phyloP scores from a whole-genome alignment of 2,113 vertebrate species.

The Syngnathus floridae region DNA sequence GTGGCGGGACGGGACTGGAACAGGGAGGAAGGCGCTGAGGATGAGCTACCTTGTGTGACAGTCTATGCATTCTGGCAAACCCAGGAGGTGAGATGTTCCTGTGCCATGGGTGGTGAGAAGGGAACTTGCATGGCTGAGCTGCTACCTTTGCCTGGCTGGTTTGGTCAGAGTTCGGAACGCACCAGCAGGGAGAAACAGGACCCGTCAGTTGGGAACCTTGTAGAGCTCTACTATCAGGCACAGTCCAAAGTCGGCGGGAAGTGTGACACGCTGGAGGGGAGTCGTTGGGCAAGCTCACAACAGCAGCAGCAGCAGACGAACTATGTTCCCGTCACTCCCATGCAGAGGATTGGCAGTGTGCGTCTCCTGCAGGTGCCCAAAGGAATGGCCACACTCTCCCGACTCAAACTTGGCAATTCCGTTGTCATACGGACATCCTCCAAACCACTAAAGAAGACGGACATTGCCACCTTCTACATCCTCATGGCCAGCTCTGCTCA shows the following conservation, averaged over 20 bases:
- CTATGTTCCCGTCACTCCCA: conserved; percentile 72
- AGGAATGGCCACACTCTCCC: conserved; percentile 69
- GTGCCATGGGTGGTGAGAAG: conserved; percentile 70
- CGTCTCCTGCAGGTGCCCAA: conserved; percentile 77
- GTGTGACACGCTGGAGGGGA: conserved; percentile 57
- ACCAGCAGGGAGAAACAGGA: conserved; percentile 73
- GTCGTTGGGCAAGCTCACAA: conserved; percentile 36
- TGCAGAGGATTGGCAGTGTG: conserved; percentile 87
- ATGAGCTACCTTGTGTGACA: conserved; percentile 79
- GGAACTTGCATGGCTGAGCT: conserved; percentile 82
- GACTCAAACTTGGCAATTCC: conserved; percentile 78
- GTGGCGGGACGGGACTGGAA: conserved; percentile 81
- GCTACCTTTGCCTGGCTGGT: conserved; percentile 74
- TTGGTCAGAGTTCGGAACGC: conserved; percentile 68
- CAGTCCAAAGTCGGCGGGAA: conserved; percentile 67
- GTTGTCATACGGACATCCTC: conserved; percentile 76
- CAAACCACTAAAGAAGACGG: conserved; percentile 75
- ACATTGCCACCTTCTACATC: conserved; percentile 81
- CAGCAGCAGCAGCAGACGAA: conserved; percentile 59
- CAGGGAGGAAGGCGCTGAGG: conserved; percentile 52
- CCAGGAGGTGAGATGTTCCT: conserved; percentile 78
- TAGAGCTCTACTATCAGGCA: conserved; percentile 84
- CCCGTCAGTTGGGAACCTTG: conserved; percentile 70
- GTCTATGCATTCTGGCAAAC: conserved; percentile 86
- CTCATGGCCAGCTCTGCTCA: conserved; percentile 76